phyloP scores from a whole-genome alignment of 2,888 invertebrate genomes.

The Andrena camellia region DNA sequence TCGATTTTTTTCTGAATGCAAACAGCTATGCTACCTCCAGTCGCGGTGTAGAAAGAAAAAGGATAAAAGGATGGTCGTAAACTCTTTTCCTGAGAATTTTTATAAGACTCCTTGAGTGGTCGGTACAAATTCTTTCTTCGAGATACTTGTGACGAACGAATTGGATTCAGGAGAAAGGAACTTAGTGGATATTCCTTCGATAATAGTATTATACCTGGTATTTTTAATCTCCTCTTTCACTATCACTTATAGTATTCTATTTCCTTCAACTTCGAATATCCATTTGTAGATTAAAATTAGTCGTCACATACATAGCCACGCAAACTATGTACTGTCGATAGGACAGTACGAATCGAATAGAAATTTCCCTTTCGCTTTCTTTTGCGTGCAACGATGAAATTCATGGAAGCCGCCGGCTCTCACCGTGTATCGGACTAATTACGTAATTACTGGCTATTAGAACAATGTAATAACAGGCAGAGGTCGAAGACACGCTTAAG shows the following conservation, averaged over 20 bases:
- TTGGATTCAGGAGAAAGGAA: no score
- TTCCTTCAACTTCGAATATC: no score
- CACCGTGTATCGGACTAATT: conserved; percentile 44
- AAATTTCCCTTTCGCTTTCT: neutral
- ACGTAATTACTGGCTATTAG: conserved; percentile 56
- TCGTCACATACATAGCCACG: neutral
- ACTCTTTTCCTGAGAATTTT: no score
- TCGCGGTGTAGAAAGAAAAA: no score
- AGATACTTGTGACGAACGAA: no score
- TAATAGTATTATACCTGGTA: no score
- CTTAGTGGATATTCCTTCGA: no score
- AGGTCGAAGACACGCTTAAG: conserved; percentile 57
- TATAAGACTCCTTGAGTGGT: no score
- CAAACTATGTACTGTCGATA: neutral
- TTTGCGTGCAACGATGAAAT: conserved; percentile 18
- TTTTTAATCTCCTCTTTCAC: no score
- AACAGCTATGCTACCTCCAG: neutral
- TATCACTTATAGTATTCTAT: no score
- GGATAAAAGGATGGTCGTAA: no score
- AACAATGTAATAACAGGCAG: conserved; percentile 41
- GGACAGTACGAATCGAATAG: conserved; percentile 3
- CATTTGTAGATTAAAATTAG: neutral
- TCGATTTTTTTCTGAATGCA: conserved; percentile 32
- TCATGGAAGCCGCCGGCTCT: conserved; percentile 31
- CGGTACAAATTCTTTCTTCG: no score